phyloP scores from a whole-genome alignment of 2,113 vertebrate species.

The Jacana jacana region DNA sequence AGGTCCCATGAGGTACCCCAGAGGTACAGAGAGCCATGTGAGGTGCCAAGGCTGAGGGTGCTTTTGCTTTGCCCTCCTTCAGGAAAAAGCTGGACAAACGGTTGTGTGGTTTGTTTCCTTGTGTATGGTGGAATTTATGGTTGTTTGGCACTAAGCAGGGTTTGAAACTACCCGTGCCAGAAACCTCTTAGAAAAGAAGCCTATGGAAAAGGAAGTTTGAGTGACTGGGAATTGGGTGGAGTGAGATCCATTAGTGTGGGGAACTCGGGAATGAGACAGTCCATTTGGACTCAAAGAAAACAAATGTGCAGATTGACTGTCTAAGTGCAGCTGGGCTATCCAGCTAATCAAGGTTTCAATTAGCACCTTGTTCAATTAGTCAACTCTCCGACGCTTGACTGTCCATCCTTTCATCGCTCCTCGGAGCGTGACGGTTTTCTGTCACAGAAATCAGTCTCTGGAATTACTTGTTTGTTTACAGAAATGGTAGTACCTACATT shows the following conservation, averaged over 20 bases:
- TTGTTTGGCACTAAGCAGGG: too few relatives aligned
- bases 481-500: not conserved
- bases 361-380: not conserved
- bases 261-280: rapidly evolving
- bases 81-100: not conserved
- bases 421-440: not conserved
- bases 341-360: not conserved
- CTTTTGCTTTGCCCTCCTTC: rapidly evolving
- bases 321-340: not conserved
- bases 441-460: not conserved
- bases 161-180: not conserved
- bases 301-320: rapidly evolving
- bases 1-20: not conserved
- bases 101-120: not conserved
- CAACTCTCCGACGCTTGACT: rapidly evolving
- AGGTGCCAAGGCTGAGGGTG: not conserved
- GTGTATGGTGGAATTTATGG: rapidly evolving
- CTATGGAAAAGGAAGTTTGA: not conserved
- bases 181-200: not conserved
- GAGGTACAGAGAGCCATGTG: not conserved
- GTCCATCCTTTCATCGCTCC: not conserved
- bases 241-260: not conserved
- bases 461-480: not conserved
- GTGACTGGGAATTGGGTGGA: not conserved
- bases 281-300: too few relatives aligned